Conservation (phyloP, 2,113 vertebrate genomes). For the Arenaria interpres region DNA sequence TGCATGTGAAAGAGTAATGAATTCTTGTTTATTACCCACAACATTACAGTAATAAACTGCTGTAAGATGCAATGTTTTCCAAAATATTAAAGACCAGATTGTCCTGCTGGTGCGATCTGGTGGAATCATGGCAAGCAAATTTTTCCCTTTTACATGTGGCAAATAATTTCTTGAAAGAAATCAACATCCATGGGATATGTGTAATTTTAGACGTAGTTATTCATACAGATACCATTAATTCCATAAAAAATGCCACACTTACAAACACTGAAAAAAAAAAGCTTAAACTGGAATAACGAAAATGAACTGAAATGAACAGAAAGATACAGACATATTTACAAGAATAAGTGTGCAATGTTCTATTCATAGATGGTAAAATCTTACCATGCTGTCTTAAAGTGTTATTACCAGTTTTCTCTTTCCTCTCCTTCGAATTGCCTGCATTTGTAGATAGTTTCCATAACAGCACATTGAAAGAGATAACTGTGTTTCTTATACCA, state of each 20-base stretch:
- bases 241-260: not conserved
- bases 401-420: not conserved
- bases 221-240: not conserved
- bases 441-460: not conserved
- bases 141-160: not conserved
- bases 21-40: not conserved
- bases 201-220: not conserved
- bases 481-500: not conserved
- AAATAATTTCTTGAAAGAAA: conserved; percentile 11
- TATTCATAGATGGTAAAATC: not conserved
- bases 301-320: not conserved
- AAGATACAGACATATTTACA: not conserved
- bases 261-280: not conserved
- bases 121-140: not conserved
- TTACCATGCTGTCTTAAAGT: not conserved
- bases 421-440: not conserved
- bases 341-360: not conserved
- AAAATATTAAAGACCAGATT: not conserved
- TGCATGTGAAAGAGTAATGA: not conserved
- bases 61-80: not conserved
- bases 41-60: not conserved
- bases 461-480: not conserved
- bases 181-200: not conserved
- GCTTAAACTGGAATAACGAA: not conserved
- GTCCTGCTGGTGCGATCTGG: not conserved